Evolutionary conservation across 2,888 invertebrate species (phyloP), one percentile per base, ranked within the genome.

Genomic region (Orthonychiurus folsomi): DNA sequence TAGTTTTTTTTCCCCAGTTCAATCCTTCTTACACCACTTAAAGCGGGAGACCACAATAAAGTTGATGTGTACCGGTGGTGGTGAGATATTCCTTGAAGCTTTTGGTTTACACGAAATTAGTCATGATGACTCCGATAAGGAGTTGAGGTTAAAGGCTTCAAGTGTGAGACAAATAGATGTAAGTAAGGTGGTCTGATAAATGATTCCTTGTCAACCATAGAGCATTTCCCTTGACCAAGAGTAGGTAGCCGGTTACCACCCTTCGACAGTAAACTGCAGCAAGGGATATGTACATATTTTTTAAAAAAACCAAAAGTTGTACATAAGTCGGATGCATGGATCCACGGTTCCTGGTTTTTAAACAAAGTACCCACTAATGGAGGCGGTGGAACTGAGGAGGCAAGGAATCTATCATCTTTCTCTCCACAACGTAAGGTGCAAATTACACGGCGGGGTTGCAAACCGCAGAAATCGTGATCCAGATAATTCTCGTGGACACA

Each of bases 391-490:
- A n/a, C 52, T 52, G 52, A n/a, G 28, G 25, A 50, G 24, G 1
- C 24, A 24, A 52, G 50, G 26, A 52, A 52, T 21, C 26, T 50
- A 25, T 50, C 47, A 54, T 25, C 24, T 61, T n/a, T 48, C 48
- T 15, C 48, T 12, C 5, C 37, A 52, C 52, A 52, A 52, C 21
- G 20, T 62, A 66, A n/a, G 63, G 66, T 64, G 66, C 62, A 66
- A 66, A 66, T 66, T 66, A 66, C 64, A 55, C 59, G 50, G 64
- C 60, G 24, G 52, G 52, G 24, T 21, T 55, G 60, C 54, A 64
- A 66, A 66, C 66, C 66, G 48, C 66, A 66, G 55, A 50, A 62
- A 61, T 64, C 66, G 66, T 64, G 64, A 66, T 62, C 59, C 63
- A 63, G 62, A 63, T 63, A 65, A 62, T 62, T 65, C 47, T 56